Conservation (phyloP, 2,888 invertebrate species). For the Eueremaeus valkanovi region DNA sequence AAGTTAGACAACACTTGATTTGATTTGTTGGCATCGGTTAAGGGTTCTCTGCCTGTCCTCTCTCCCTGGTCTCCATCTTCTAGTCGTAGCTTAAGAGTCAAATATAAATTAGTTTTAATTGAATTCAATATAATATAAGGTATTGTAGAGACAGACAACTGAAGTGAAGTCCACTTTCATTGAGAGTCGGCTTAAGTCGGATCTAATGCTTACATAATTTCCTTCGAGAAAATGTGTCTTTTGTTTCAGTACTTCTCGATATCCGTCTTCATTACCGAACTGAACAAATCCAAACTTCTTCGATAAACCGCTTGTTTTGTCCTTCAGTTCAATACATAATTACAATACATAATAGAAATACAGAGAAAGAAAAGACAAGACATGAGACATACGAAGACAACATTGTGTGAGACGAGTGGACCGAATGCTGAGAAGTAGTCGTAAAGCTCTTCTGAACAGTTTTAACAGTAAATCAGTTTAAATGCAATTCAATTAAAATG, state of each 20-base stretch:
- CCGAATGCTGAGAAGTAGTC: not conserved
- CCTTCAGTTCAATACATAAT: not conserved
- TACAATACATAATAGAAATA: not conserved
- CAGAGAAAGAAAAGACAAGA: not conserved
- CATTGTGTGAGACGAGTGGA: not conserved
- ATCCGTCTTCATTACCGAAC: conserved; percentile 14
- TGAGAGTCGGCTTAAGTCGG: too few species aligned
- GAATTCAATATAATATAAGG: too few species aligned
- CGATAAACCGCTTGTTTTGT: not conserved
- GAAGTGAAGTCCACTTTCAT: too few species aligned
- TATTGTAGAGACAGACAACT: too few species aligned
- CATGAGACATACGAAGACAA: conserved; percentile 9
- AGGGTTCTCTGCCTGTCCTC: too few species aligned
- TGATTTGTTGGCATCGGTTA: too few species aligned
- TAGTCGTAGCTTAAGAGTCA: too few species aligned
- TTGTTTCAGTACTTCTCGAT: not conserved
- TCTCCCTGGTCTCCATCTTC: too few species aligned
- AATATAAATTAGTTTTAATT: too few species aligned
- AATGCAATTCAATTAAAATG: not conserved
- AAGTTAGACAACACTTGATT: too few species aligned
- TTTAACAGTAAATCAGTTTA: too few species aligned
- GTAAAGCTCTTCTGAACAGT: not conserved
- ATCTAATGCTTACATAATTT: not conserved
- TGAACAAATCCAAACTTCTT: conserved; percentile 8
- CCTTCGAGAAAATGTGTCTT: not conserved